Conservation (phyloP, 2,888 invertebrate species). For the Lasioglossum calceatum region DNA sequence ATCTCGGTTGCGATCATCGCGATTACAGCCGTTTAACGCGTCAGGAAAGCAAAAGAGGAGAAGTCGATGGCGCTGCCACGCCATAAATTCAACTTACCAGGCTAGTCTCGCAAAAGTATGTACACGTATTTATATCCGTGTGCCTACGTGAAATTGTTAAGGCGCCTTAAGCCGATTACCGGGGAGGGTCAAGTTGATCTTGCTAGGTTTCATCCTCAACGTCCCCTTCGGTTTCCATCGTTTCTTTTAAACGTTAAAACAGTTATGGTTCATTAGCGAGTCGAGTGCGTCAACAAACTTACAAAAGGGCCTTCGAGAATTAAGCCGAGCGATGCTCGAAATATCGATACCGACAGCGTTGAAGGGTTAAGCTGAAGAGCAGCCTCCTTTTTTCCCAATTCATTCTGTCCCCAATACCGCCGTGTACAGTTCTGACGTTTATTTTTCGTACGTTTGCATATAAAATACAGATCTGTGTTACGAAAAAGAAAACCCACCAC, state of each 20-base stretch:
- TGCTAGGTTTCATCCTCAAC: conserved; percentile 75
- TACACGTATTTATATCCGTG: conserved; percentile 71
- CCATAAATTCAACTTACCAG: conserved; percentile 80
- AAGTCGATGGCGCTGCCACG: conserved; percentile 49
- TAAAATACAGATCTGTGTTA: background rate
- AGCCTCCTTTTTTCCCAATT: background rate
- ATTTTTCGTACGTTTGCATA: background rate
- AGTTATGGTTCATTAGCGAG: conserved; percentile 54
- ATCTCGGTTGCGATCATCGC: conserved; percentile 14
- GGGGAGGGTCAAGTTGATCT: conserved; percentile 76
- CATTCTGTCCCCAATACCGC: background rate
- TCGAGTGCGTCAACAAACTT: conserved; percentile 52
- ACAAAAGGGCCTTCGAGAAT: conserved; percentile 26
- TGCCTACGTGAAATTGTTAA: conserved; percentile 78
- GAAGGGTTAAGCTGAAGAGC: background rate
- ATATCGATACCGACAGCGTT: conserved; percentile 20
- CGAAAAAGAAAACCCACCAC: background rate
- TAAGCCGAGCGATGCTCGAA: conserved; percentile 12
- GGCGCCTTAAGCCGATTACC: conserved; percentile 82
- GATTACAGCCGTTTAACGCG: conserved; percentile 49
- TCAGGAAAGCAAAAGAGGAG: conserved; percentile 24
- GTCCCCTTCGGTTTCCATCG: conserved; percentile 45
- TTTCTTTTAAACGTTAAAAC: conserved; percentile 46
- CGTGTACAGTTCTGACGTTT: background rate
- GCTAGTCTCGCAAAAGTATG: conserved; percentile 54